These are phyloP conservation scores for Torymus auratus DNA, from an alignment of 2,888 invertebrate genomes.

Conservation along the genomic window DNA sequence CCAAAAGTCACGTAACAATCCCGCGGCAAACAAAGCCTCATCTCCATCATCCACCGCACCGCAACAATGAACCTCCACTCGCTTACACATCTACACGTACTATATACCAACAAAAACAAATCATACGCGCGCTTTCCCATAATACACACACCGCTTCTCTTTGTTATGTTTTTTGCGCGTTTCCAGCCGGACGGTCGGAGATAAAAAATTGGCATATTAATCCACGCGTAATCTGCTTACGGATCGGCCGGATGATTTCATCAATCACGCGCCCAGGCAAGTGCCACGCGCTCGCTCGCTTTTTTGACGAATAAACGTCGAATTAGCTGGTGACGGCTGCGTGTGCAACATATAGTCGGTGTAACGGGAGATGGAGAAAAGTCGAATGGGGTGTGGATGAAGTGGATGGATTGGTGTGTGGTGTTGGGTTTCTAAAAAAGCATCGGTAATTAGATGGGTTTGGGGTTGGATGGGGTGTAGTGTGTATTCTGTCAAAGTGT, in stretches of 20 bases:
- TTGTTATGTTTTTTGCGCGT: constrained; percentile 14
- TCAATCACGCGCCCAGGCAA: constrained; percentile 48
- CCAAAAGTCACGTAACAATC: constrained; percentile 1
- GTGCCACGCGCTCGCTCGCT: constrained; percentile 29
- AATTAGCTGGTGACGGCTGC: constrained; percentile 44
- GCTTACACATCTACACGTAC: not conserved
- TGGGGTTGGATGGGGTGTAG: too few relatives aligned
- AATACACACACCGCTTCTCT: constrained; percentile 9
- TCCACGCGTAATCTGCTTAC: constrained; percentile 46
- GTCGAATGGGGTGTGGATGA: not conserved
- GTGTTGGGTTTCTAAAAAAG: too few relatives aligned
- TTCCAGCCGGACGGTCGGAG: not conserved
- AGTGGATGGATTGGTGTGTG: too few relatives aligned
- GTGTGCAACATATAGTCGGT: not conserved
- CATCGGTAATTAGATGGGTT: too few relatives aligned
- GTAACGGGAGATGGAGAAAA: constrained; percentile 23
- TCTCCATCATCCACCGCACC: not conserved
- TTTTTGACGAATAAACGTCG: constrained; percentile 52
- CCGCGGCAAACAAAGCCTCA: not conserved
- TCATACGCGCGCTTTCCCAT: constrained; percentile 12
- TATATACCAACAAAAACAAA: constrained; percentile 4
- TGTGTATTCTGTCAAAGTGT: too few relatives aligned
- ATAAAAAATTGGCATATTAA: constrained; percentile 30
- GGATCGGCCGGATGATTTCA: constrained; percentile 48
- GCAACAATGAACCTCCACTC: not conserved